These are phyloP conservation scores for Pogona vitticeps DNA, from an alignment of 2,113 vertebrate genomes.

Conservation along the genomic window DNA sequence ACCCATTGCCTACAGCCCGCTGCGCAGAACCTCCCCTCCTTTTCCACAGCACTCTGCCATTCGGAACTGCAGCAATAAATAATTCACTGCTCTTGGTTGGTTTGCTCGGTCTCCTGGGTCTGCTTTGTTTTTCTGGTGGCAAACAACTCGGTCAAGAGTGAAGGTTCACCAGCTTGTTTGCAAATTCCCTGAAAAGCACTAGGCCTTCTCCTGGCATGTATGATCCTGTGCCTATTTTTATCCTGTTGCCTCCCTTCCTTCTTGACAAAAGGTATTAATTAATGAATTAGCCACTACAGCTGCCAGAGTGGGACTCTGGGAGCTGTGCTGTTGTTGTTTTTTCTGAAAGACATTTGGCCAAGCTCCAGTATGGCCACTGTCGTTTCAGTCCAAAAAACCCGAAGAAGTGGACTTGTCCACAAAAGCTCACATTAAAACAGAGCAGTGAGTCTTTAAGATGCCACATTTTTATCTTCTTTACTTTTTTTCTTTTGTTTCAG, in stretches of 20 bases:
- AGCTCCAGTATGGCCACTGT: too few relatives aligned
- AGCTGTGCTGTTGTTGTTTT: too few relatives aligned
- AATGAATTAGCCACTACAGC: too few relatives aligned
- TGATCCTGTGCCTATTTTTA: background rate
- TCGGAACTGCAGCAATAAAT: conserved; percentile 58
- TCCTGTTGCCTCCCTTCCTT: background rate
- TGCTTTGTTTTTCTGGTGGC: conserved; percentile 12
- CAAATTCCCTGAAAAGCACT: conserved; percentile 7
- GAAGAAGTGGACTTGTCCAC: too few relatives aligned
- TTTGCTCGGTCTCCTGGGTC: conserved; percentile 27
- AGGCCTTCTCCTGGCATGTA: background rate
- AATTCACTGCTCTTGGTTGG: conserved; percentile 53
- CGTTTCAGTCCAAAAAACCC: too few relatives aligned
- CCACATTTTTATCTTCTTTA: too few relatives aligned
- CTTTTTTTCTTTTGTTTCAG: too few relatives aligned
- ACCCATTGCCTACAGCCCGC: conserved; percentile 53
- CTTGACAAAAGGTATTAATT: too few relatives aligned
- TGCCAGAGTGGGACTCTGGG: too few relatives aligned
- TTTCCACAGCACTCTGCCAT: conserved; percentile 20
- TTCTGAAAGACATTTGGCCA: too few relatives aligned
- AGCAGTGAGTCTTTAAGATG: too few relatives aligned
- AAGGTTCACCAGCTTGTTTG: conserved; percentile 16
- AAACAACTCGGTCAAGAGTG: background rate
- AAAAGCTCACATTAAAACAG: too few relatives aligned
- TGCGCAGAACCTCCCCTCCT: conserved; percentile 21